Evolutionary conservation across 2,113 vertebrate species (phyloP).

Genomic region (Crotalus tigris): DNA sequence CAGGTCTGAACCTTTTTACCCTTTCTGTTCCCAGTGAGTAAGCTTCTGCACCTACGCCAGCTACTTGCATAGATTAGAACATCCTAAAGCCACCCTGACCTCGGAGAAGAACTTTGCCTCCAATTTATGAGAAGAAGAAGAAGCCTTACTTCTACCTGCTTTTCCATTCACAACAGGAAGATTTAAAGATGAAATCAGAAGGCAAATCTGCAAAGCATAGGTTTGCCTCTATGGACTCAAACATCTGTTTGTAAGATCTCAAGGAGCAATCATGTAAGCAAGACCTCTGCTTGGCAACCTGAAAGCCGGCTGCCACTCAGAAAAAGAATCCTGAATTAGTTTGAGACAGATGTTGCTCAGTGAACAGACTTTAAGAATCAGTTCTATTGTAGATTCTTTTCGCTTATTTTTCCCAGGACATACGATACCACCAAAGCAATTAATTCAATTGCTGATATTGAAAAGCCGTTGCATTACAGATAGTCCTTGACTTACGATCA

Average conservation of each 20-base stretch:
- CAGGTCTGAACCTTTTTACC: slow-evolving; percentile 31
- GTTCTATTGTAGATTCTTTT: background rate
- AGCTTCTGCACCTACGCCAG: background rate
- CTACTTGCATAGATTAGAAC: fast-evolving
- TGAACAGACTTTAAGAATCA: background rate
- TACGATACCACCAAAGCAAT: background rate
- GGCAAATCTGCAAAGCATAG: background rate
- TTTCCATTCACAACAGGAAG: background rate
- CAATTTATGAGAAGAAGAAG: background rate
- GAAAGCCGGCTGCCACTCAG: background rate
- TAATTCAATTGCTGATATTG: background rate
- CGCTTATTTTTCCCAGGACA: background rate
- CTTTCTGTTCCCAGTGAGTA: slow-evolving; percentile 17
- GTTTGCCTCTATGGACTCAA: background rate
- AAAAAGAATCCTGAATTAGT: background rate
- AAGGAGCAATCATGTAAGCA: background rate
- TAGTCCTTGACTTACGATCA: background rate
- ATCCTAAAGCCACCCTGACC: fast-evolving
- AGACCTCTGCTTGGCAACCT: background rate
- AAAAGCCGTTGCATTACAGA: background rate
- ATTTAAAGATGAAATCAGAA: background rate
- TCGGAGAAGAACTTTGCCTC: background rate
- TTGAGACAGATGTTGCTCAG: background rate
- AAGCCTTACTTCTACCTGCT: background rate
- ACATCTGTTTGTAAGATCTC: background rate